phyloP scores from a whole-genome alignment of 1,140 invertebrate species.

The Manduca sexta region DNA sequence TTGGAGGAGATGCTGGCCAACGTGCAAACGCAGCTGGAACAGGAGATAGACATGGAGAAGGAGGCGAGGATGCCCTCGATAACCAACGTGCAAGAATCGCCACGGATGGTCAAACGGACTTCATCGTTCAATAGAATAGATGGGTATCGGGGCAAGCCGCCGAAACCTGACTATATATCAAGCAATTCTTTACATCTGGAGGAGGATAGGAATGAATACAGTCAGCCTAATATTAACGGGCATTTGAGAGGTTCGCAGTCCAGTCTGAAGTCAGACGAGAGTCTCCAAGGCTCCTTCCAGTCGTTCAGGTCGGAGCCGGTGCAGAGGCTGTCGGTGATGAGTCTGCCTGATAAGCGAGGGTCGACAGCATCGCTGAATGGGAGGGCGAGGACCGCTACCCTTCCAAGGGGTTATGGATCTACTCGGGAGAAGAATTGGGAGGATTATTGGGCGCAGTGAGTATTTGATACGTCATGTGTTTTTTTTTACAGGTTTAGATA shows the following conservation, averaged over 20 bases:
- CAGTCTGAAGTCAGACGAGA: conserved; percentile 50
- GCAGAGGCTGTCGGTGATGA: conserved; percentile 45
- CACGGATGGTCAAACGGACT: conserved; percentile 42
- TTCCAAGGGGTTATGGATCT: conserved; percentile 56
- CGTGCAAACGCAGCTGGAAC: conserved; percentile 63
- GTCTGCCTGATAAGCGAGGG: conserved; percentile 43
- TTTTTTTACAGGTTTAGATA: background rate
- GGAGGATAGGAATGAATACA: conserved; percentile 22
- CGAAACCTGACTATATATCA: conserved; percentile 16
- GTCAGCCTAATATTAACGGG: conserved; percentile 27
- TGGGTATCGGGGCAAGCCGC: conserved; percentile 31
- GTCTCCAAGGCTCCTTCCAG: conserved; percentile 45
- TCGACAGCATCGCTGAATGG: conserved; percentile 42
- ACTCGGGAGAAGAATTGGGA: conserved; percentile 63
- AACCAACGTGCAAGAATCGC: conserved; percentile 52
- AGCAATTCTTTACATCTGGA: background rate
- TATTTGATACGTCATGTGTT: too few relatives aligned
- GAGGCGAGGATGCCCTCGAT: conserved; percentile 52
- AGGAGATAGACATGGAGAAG: conserved; percentile 61
- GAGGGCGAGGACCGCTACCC: conserved; percentile 44
- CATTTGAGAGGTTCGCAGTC: conserved; percentile 37
- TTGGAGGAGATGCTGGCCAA: conserved; percentile 67
- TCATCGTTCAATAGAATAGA: conserved; percentile 36
- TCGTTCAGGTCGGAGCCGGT: conserved; percentile 57
- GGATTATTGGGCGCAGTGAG: conserved; percentile 68